Evolutionary conservation across 2,888 invertebrate species (phyloP).

Genomic region (Xanthia togata): DNA sequence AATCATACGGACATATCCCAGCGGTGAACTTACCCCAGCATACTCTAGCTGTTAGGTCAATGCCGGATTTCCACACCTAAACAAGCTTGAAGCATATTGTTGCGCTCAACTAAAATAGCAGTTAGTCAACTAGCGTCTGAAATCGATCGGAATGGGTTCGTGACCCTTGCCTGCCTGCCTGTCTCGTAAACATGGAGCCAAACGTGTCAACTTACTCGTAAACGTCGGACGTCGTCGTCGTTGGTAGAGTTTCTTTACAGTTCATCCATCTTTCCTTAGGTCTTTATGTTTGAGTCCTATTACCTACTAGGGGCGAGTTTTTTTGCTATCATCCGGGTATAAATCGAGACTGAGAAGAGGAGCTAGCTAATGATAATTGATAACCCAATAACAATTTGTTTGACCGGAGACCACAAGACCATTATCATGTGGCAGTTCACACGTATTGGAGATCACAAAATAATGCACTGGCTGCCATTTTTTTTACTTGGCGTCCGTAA

Average conservation of each 20-base stretch:
- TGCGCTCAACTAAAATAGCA: background rate
- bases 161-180: constrained; percentile 25
- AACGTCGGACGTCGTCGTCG: too few species aligned
- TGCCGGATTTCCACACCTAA: background rate
- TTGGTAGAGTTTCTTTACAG: background rate
- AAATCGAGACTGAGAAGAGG: too few species aligned
- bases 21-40: background rate
- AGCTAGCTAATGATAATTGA: too few species aligned
- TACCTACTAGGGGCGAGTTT: background rate
- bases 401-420: too few species aligned
- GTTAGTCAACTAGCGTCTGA: constrained; percentile 20
- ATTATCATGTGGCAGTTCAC: too few species aligned
- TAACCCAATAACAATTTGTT: too few species aligned
- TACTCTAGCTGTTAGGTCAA: background rate
- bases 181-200: constrained; percentile 5
- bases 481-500: too few species aligned
- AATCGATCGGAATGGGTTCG: constrained; percentile 37
- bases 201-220: constrained; percentile 27
- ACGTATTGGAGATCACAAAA: too few species aligned
- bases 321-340: too few species aligned
- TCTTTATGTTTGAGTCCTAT: background rate
- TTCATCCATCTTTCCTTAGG: too few species aligned
- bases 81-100: background rate
- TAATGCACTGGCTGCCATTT: too few species aligned
- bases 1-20: background rate